Conservation (phyloP, 2,113 vertebrate species). For the Epinephelus fuscoguttatus region DNA sequence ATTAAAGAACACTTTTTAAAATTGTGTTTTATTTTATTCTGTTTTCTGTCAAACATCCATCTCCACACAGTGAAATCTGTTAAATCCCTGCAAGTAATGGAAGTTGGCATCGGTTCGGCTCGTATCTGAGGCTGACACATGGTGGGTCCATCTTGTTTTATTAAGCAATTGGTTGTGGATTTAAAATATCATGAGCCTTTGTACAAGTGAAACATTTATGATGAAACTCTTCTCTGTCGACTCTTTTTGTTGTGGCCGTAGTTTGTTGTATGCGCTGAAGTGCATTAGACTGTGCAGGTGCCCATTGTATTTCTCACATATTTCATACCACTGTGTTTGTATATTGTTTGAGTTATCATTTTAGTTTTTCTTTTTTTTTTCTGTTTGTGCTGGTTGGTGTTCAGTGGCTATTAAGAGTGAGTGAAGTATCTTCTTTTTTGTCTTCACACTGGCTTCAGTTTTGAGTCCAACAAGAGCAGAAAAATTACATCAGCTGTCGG, state of each 20-base stretch:
- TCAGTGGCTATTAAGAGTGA: background rate
- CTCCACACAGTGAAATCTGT: background rate
- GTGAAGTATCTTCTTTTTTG: background rate
- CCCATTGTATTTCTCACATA: background rate
- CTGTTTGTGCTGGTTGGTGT: background rate
- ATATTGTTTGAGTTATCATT: background rate
- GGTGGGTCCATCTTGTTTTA: background rate
- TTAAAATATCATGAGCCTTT: background rate
- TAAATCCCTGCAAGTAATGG: background rate
- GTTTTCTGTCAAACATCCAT: background rate
- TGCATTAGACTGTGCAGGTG: background rate
- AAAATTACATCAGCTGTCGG: conserved; percentile 35
- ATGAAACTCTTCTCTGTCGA: background rate
- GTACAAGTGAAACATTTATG: background rate
- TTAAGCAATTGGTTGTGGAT: background rate
- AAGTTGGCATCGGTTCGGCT: background rate
- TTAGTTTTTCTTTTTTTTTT: background rate
- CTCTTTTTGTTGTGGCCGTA: background rate
- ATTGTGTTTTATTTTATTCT: background rate
- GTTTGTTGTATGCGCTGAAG: background rate
- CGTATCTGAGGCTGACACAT: too few relatives aligned
- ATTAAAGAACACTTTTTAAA: background rate
- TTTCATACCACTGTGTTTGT: background rate
- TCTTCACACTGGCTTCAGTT: background rate
- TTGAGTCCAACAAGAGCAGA: conserved; percentile 6